Conservation (phyloP, 2,113 vertebrate genomes). For the Sander lucioperca region DNA sequence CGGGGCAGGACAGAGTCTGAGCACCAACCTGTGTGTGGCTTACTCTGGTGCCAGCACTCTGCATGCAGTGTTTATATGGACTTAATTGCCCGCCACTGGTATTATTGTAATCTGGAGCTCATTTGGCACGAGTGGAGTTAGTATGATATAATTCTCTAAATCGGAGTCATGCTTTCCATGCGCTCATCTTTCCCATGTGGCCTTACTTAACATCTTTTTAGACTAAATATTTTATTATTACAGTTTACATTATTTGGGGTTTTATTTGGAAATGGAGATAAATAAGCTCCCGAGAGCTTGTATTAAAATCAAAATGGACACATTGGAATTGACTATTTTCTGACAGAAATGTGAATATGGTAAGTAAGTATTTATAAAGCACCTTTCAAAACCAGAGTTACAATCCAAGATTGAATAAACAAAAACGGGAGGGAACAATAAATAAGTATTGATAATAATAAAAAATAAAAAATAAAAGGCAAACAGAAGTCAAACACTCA, state of each 20-base stretch:
- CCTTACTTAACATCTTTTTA: slow-evolving; percentile 31
- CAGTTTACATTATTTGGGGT: slow-evolving; percentile 51
- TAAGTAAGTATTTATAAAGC: too few species aligned
- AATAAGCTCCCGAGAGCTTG: not conserved
- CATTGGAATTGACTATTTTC: not conserved
- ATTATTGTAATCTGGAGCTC: slow-evolving; percentile 80
- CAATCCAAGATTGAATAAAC: too few species aligned
- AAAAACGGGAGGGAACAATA: too few species aligned
- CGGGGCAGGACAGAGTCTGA: slow-evolving; percentile 29
- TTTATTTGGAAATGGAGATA: slow-evolving; percentile 19
- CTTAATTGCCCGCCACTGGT: slow-evolving; percentile 72
- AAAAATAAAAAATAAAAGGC: too few species aligned
- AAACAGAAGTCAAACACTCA: too few species aligned
- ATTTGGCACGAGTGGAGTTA: slow-evolving; percentile 59
- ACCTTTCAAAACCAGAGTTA: too few species aligned
- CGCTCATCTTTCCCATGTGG: slow-evolving; percentile 59
- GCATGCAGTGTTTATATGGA: slow-evolving; percentile 74
- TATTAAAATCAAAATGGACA: not conserved
- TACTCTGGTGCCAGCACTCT: slow-evolving; percentile 68
- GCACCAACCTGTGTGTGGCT: slow-evolving; percentile 42
- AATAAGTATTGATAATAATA: too few species aligned
- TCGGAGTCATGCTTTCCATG: slow-evolving; percentile 59
- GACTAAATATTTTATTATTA: slow-evolving; percentile 56
- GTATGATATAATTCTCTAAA: slow-evolving; percentile 64
- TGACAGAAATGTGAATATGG: not conserved